Evolutionary conservation across 2,888 invertebrate genomes (phyloP).

Genomic region (Philhelius pedissequus): DNA sequence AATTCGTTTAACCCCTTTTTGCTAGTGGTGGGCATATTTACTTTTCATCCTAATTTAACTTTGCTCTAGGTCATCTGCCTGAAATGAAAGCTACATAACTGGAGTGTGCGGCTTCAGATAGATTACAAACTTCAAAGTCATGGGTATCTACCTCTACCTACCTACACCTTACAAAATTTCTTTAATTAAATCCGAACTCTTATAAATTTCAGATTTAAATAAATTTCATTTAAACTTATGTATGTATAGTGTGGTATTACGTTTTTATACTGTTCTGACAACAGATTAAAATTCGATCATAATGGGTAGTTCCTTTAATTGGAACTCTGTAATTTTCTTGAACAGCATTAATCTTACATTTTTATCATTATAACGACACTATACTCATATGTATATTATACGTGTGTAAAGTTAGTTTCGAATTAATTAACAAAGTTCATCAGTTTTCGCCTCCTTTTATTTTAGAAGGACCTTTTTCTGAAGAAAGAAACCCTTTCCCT

Average conservation of each 20-base stretch:
- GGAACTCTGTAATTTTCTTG: neutral
- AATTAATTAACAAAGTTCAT: neutral
- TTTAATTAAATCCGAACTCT: neutral
- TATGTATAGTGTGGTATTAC: too few species aligned
- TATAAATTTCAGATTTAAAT: neutral
- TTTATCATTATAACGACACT: neutral
- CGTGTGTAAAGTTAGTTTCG: too few species aligned
- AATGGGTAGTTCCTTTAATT: neutral
- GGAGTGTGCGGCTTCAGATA: neutral
- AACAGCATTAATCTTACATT: neutral
- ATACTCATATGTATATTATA: too few species aligned
- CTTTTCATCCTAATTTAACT: neutral
- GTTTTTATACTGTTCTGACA: neutral
- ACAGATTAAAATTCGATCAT: neutral
- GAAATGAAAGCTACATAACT: neutral
- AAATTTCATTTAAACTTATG: neutral
- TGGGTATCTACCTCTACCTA: too few species aligned
- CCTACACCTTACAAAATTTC: too few species aligned
- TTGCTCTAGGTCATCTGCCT: constrained; percentile 3
- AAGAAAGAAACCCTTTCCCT: neutral
- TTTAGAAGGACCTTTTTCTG: neutral
- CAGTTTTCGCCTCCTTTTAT: neutral
- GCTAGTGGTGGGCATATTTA: neutral
- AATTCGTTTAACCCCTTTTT: neutral
- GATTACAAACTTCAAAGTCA: neutral